Evolutionary conservation across 1,140 invertebrate species (phyloP).

Genomic region (Oryctes rhinoceros): DNA sequence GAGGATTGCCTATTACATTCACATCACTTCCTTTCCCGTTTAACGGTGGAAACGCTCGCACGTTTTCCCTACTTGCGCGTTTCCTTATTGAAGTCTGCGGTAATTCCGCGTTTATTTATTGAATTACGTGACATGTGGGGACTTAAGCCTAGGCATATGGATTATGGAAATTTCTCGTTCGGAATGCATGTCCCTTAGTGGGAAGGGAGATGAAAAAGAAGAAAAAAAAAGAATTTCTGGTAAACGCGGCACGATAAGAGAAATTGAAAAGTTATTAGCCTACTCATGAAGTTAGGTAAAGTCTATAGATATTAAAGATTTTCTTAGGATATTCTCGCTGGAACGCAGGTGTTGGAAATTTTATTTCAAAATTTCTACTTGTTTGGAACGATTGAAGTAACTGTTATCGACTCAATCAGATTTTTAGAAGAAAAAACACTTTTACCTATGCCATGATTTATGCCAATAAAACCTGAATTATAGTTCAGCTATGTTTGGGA

Average conservation of each 20-base stretch:
- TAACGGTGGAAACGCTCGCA: not conserved
- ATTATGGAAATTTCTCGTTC: not conserved
- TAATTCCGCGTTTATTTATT: constrained; percentile 11
- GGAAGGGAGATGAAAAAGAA: too few species aligned
- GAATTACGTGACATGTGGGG: not conserved
- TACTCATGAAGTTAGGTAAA: not conserved
- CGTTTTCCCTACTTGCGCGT: not conserved
- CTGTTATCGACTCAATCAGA: too few species aligned
- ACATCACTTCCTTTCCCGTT: constrained; percentile 4
- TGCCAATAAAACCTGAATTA: too few species aligned
- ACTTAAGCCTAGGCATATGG: not conserved
- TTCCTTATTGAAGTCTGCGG: constrained; percentile 12
- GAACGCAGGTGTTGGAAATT: too few species aligned
- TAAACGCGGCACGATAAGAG: not conserved
- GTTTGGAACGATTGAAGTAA: too few species aligned
- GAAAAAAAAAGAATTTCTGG: not conserved
- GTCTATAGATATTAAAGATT: not conserved
- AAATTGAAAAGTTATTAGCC: not conserved
- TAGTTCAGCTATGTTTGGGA: too few species aligned
- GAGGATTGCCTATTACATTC: constrained; percentile 1
- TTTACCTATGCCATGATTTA: too few species aligned
- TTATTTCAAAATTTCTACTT: too few species aligned
- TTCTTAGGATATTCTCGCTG: too few species aligned
- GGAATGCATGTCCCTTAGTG: not conserved
- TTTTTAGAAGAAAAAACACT: too few species aligned